Evolutionary conservation across 2,888 invertebrate genomes (phyloP).

Genomic region (Eupithecia vulgata): DNA sequence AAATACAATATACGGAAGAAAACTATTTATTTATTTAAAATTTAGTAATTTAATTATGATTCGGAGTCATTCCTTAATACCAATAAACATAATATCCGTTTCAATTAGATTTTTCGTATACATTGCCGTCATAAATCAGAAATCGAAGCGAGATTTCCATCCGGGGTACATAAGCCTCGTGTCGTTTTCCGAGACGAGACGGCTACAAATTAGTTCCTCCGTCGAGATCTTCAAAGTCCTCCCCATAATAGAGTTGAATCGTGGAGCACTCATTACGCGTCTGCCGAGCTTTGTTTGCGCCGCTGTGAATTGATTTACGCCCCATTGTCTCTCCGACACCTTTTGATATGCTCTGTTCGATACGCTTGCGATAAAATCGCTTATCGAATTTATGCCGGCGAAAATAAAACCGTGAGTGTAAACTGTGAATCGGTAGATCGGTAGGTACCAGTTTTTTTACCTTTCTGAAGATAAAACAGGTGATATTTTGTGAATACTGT

Average conservation of each 20-base stretch:
- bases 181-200: slow-evolving; percentile 61
- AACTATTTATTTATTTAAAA: no score
- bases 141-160: slow-evolving; percentile 53
- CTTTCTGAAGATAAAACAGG: not conserved
- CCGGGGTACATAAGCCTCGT: slow-evolving; percentile 56
- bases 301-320: slow-evolving; percentile 73
- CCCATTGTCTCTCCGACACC: slow-evolving; percentile 64
- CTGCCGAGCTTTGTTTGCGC: slow-evolving; percentile 63
- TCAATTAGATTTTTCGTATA: not conserved
- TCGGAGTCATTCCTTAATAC: not conserved
- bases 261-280: slow-evolving; percentile 60
- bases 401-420: not conserved
- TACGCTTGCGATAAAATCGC: slow-evolving; percentile 48
- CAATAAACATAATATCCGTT: not conserved
- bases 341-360: slow-evolving; percentile 51
- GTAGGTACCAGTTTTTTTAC: not conserved
- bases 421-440: not conserved
- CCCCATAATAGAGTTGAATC: slow-evolving; percentile 64
- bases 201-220: slow-evolving; percentile 74
- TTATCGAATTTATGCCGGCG: slow-evolving; percentile 43
- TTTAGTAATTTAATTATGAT: no score
- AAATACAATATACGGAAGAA: no score
- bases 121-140: slow-evolving; percentile 41
- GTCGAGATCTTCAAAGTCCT: slow-evolving; percentile 62
- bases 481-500: not conserved